Evolutionary conservation across 37 sponge, comb jelly and placozoan genomes (phyloP).

Genomic region (Geodia barretti): DNA sequence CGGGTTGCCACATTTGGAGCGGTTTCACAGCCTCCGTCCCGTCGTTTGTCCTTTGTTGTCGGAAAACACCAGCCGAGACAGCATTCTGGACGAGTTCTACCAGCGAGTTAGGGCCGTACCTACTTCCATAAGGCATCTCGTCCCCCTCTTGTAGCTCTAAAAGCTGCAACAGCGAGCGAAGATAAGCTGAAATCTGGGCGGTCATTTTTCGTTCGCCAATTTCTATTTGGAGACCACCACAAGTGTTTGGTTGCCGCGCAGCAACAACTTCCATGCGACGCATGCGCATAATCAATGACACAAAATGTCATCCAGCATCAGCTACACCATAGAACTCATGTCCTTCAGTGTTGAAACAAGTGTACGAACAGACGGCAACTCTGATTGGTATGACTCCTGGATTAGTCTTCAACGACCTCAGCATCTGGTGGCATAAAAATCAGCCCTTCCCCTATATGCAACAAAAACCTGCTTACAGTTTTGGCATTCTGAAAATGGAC

Average conservation of each 20-base stretch:
- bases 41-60: too few species aligned
- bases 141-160: neutral
- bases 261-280: neutral
- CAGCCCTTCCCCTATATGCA: too few species aligned
- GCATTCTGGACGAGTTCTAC: neutral
- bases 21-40: too few species aligned
- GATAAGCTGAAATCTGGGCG: neutral
- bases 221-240: neutral
- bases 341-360: slow-evolving; percentile 47
- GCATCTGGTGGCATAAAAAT: neutral
- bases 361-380: slow-evolving; percentile 28
- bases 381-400: slow-evolving; percentile 21
- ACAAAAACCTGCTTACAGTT: slow-evolving; percentile 40
- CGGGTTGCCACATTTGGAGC: neutral
- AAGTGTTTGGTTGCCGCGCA: neutral
- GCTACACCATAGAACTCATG: slow-evolving; percentile 23
- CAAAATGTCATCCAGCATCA: neutral
- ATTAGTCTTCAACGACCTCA: neutral
- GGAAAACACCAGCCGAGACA: neutral
- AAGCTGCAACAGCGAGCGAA: neutral
- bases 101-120: neutral
- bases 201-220: neutral
- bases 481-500: slow-evolving; percentile 46
- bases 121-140: neutral
- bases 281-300: too few species aligned